Evolutionary conservation across 2,888 invertebrate genomes (phyloP).

Genomic region (Leptopilina myrica): DNA sequence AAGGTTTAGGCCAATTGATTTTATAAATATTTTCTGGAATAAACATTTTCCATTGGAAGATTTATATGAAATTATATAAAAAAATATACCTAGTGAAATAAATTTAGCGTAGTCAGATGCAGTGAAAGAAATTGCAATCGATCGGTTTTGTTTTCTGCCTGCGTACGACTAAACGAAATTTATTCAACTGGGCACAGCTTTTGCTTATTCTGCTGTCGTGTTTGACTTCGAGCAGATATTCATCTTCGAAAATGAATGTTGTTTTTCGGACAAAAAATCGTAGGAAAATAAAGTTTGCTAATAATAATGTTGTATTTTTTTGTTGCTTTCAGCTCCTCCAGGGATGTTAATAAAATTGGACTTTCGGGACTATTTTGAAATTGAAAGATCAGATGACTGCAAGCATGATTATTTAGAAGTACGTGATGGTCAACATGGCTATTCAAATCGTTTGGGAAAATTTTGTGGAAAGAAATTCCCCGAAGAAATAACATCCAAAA

Average conservation of each 20-base stretch:
- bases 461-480: constrained; percentile 87
- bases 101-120: constrained; percentile 23
- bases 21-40: neutral
- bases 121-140: constrained; percentile 36
- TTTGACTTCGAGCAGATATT: neutral
- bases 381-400: constrained; percentile 84
- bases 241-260: neutral
- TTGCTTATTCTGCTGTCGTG: constrained; percentile 28
- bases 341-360: constrained; percentile 85
- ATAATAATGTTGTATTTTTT: neutral
- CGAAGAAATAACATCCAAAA: constrained; percentile 84
- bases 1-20: neutral
- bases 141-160: constrained; percentile 34
- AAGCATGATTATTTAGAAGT: constrained; percentile 90
- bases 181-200: constrained; percentile 31
- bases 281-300: neutral
- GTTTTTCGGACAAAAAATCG: neutral
- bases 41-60: neutral
- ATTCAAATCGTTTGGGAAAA: constrained; percentile 82
- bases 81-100: constrained; percentile 11
- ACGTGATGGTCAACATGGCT: constrained; percentile 89
- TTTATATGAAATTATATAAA: neutral
- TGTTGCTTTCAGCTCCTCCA: constrained; percentile 78
- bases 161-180: constrained; percentile 33
- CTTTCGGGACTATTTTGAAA: constrained; percentile 87